phyloP scores from a whole-genome alignment of 1,140 invertebrate genomes.

The Pseudomyrmex flavicornis region DNA sequence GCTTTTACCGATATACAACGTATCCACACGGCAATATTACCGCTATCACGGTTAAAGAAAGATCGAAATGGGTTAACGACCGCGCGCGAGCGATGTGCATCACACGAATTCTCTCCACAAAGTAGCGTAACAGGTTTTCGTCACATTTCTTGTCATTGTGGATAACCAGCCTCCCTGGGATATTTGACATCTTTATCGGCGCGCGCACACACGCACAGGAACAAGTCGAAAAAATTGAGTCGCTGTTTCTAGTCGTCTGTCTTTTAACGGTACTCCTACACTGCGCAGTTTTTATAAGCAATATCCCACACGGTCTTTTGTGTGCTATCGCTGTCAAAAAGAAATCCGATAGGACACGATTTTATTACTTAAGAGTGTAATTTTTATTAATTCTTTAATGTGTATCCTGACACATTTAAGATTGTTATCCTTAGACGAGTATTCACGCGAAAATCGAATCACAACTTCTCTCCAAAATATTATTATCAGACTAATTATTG shows the following conservation, averaged over 20 bases:
- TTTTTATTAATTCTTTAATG: not conserved
- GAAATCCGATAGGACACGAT: not conserved
- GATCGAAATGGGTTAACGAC: conserved; percentile 59
- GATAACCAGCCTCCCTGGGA: conserved; percentile 39
- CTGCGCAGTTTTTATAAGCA: conserved; percentile 28
- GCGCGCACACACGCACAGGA: not conserved
- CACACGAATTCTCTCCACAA: conserved; percentile 23
- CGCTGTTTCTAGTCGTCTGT: not conserved
- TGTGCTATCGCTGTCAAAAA: no score
- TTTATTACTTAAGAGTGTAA: not conserved
- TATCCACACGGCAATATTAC: conserved; percentile 7
- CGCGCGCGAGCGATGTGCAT: conserved; percentile 31
- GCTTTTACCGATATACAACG: conserved; percentile 4
- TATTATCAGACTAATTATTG: not conserved
- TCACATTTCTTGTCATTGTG: conserved; percentile 43
- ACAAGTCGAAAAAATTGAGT: conserved; percentile 24
- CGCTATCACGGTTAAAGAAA: conserved; percentile 49
- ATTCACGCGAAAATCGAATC: conserved; percentile 1
- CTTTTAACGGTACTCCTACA: conserved; percentile 50
- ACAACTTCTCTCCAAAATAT: not conserved
- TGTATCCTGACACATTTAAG: not conserved
- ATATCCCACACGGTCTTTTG: conserved; percentile 1
- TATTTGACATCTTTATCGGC: conserved; percentile 54
- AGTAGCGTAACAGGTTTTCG: conserved; percentile 28
- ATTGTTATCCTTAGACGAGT: not conserved